Percentiles rank a stretch among this genome's conserved stretches.
phyloP scores from a whole-genome alignment of 2,113 vertebrate species.

The Crotalus tigris region DNA sequence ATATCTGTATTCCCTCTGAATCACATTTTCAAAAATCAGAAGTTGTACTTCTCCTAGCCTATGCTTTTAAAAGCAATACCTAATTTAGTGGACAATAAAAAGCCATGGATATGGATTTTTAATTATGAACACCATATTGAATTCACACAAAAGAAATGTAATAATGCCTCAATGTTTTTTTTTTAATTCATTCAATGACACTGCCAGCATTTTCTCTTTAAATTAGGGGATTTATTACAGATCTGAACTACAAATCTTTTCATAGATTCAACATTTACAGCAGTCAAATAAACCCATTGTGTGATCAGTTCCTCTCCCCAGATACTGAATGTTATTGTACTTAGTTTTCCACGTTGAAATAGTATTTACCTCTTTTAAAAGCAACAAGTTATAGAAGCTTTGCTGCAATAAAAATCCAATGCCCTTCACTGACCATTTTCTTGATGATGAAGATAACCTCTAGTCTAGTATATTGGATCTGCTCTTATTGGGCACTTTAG shows the following conservation, averaged over 20 bases:
- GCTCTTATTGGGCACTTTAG: neutral
- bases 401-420: neutral
- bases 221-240: neutral
- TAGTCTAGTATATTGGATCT: neutral
- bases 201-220: neutral
- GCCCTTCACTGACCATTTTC: neutral
- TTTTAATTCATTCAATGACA: neutral
- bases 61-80: constrained; percentile 1
- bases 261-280: neutral
- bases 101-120: neutral
- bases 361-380: neutral
- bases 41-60: neutral
- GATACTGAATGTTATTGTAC: too few species aligned
- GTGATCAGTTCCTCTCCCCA: neutral
- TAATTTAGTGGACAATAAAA: neutral
- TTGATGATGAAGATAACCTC: neutral
- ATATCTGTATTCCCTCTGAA: constrained; percentile 22
- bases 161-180: neutral
- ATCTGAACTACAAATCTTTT: neutral
- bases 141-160: neutral
- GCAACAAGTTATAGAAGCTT: neutral
- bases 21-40: neutral
- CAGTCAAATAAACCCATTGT: neutral
- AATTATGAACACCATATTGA: neutral
- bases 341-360: neutral